phyloP scores from a whole-genome alignment of 2,888 invertebrate species.

The Chesias legatella region DNA sequence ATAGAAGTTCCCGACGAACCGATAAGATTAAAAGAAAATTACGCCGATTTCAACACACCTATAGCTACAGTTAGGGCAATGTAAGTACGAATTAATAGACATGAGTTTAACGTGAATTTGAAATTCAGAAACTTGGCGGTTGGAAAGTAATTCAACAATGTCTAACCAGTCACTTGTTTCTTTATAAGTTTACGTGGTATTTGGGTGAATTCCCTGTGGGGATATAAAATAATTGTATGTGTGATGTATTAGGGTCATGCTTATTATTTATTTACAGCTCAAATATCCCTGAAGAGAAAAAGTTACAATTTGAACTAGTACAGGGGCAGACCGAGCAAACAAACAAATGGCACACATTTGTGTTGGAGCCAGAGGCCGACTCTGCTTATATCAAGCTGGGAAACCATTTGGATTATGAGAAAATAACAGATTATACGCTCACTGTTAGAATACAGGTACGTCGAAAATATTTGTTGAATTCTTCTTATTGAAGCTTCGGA shows the following conservation, averaged over 20 bases:
- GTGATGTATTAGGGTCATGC: conserved; percentile 23
- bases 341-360: conserved; percentile 89
- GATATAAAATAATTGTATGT: conserved; percentile 22
- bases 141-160: conserved; percentile 24
- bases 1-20: conserved; percentile 80
- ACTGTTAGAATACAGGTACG: conserved; percentile 87
- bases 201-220: conserved; percentile 13
- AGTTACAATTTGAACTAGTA: conserved; percentile 89
- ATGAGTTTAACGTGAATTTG: conserved; percentile 30
- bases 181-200: conserved; percentile 21
- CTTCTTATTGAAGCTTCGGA: conserved; percentile 6
- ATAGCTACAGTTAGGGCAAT: conserved; percentile 86
- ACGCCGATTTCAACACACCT: conserved; percentile 84
- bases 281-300: conserved; percentile 86
- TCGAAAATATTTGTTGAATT: conserved; percentile 12
- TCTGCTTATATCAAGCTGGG: conserved; percentile 88
- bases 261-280: conserved; percentile 72
- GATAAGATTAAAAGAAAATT: conserved; percentile 86
- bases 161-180: conserved; percentile 22
- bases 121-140: conserved; percentile 24
- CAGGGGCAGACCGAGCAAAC: conserved; percentile 92
- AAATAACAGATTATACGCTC: conserved; percentile 89
- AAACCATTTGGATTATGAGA: conserved; percentile 90
- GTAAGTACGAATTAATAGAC: conserved; percentile 69
- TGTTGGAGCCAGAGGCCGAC: conserved; percentile 84